Evolutionary conservation across 2,888 invertebrate genomes (phyloP).

Genomic region (Chironomus tentans): DNA sequence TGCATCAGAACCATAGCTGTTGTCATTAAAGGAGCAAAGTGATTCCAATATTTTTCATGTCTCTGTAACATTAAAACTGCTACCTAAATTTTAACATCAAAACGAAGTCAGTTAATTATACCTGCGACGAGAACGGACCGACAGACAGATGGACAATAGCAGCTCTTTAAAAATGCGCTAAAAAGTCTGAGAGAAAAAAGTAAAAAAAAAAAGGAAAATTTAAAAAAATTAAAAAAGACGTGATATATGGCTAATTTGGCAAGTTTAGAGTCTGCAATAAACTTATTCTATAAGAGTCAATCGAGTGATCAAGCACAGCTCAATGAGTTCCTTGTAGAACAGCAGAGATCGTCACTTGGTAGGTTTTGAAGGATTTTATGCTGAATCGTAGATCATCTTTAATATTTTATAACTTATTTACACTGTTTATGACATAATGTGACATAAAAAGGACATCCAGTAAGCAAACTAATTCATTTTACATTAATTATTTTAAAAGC

Average conservation of each 20-base stretch:
- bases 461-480: background rate
- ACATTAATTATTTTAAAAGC: background rate
- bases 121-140: no score
- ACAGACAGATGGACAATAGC: no score
- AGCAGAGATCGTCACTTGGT: background rate
- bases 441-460: background rate
- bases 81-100: no score
- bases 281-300: slow-evolving; percentile 40
- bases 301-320: slow-evolving; percentile 63
- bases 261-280: slow-evolving; percentile 39
- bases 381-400: background rate
- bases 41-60: no score
- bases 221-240: background rate
- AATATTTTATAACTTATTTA: no score
- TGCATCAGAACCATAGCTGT: no score
- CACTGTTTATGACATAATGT: background rate
- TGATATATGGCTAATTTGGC: background rate
- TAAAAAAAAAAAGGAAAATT: background rate
- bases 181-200: background rate
- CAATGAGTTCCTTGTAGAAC: slow-evolving; percentile 73
- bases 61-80: no score
- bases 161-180: no score
- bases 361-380: background rate
- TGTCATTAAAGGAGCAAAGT: no score
- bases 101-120: no score